Conservation (phyloP, 2,113 vertebrate genomes). For the Psittacula cyanocephala region DNA sequence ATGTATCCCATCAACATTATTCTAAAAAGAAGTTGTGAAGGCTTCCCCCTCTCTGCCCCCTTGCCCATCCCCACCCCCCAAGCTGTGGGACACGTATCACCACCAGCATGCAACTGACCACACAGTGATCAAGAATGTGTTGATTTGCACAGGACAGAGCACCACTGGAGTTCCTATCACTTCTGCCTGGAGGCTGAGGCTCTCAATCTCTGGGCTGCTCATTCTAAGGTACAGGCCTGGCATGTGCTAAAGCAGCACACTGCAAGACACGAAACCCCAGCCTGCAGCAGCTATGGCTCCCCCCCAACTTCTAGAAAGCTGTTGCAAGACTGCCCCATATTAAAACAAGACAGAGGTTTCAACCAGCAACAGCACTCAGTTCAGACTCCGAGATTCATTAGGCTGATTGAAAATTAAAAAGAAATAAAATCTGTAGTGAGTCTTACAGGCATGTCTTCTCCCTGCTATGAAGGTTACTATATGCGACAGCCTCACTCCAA, state of each 20-base stretch:
- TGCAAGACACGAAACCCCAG: background rate
- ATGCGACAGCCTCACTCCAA: background rate
- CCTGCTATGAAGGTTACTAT: background rate
- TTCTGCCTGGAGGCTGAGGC: background rate
- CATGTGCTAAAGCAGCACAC: background rate
- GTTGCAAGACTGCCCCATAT: background rate
- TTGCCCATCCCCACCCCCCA: background rate
- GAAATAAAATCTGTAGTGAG: background rate
- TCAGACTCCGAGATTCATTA: background rate
- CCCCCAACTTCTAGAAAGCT: background rate
- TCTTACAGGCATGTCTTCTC: background rate
- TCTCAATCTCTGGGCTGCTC: background rate
- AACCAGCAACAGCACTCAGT: background rate
- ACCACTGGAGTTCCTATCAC: background rate
- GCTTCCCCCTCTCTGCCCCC: too few relatives aligned
- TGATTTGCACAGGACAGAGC: background rate
- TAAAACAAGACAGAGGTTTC: background rate
- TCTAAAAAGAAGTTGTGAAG: background rate
- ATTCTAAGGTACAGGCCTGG: background rate
- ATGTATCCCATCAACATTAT: background rate
- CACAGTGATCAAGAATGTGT: fast-evolving
- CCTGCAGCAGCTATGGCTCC: background rate
- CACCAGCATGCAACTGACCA: background rate
- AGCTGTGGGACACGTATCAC: background rate
- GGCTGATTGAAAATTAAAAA: background rate